Percentiles rank a stretch among this genome's conserved stretches.
These are phyloP conservation scores for Drosophila chauvacae DNA, from an alignment of 1,140 invertebrate species.

Conservation along the genomic window DNA sequence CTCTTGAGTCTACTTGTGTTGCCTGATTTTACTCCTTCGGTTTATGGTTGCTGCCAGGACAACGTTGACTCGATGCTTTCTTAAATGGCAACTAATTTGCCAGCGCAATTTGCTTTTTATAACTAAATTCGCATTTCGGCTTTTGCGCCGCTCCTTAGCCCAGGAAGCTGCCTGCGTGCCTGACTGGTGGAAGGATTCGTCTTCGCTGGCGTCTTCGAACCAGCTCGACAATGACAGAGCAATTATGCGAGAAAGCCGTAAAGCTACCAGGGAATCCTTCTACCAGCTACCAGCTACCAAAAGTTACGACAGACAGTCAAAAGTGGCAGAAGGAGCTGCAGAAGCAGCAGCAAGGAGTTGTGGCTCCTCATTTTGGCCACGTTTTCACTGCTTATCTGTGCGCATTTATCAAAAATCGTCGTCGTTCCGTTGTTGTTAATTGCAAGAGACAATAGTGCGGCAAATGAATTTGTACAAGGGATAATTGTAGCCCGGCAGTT, in stretches of 20 bases:
- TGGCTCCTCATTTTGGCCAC: constrained; percentile 6
- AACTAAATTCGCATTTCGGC: constrained; percentile 74
- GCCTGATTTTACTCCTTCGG: constrained; percentile 17
- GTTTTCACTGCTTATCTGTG: constrained; percentile 54
- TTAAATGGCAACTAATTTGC: constrained; percentile 81
- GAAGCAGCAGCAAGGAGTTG: not conserved
- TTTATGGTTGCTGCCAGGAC: constrained; percentile 65
- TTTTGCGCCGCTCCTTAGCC: not conserved
- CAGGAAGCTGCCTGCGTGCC: not conserved
- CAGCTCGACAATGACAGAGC: constrained; percentile 71
- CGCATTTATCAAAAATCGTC: constrained; percentile 80
- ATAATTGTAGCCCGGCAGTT: constrained; percentile 72
- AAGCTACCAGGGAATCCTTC: constrained; percentile 56
- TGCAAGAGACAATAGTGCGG: constrained; percentile 76
- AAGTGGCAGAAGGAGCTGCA: constrained; percentile 2
- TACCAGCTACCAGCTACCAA: constrained; percentile 40
- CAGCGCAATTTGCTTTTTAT: constrained; percentile 78
- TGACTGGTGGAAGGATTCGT: constrained; percentile 1
- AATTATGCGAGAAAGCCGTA: constrained; percentile 76
- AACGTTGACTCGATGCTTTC: constrained; percentile 52
- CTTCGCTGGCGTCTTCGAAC: constrained; percentile 34
- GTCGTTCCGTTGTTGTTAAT: constrained; percentile 67
- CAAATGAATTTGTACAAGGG: constrained; percentile 80
- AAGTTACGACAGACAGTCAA: constrained; percentile 62
- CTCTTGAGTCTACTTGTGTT: not conserved